phyloP scores from a whole-genome alignment of 2,888 invertebrate species.

The Augiades crinisus region DNA sequence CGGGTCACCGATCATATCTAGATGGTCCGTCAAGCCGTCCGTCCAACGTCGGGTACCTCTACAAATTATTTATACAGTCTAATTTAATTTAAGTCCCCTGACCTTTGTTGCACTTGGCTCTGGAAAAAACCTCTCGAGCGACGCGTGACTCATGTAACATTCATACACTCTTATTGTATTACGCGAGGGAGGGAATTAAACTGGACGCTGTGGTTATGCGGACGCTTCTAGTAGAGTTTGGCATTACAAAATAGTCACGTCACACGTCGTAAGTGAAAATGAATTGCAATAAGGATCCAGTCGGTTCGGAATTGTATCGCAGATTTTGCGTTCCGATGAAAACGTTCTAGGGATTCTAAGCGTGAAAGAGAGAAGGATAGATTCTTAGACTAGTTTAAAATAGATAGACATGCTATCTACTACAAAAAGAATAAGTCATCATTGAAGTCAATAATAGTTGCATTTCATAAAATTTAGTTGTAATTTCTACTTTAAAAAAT shows the following conservation, averaged over 20 bases:
- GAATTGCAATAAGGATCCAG: constrained; percentile 36
- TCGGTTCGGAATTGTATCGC: constrained; percentile 45
- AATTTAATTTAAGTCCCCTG: constrained; percentile 77
- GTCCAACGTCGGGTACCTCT: constrained; percentile 65
- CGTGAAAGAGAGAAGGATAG: background rate
- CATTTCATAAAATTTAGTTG: no score
- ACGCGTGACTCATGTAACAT: constrained; percentile 59
- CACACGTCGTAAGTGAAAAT: constrained; percentile 22
- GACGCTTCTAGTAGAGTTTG: constrained; percentile 40
- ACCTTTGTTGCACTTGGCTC: constrained; percentile 65
- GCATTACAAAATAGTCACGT: constrained; percentile 47
- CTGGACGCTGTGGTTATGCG: constrained; percentile 26
- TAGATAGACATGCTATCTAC: no score
- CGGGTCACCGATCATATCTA: constrained; percentile 76
- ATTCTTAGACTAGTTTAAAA: no score
- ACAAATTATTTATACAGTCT: constrained; percentile 77
- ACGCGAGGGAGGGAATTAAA: constrained; percentile 51
- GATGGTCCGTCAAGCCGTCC: constrained; percentile 73
- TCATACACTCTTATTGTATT: constrained; percentile 58
- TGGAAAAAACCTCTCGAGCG: constrained; percentile 49
- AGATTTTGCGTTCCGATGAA: constrained; percentile 23
- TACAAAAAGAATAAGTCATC: no score
- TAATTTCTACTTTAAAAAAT: no score
- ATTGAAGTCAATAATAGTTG: no score
- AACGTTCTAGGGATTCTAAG: no score